Evolutionary conservation across 2,888 invertebrate species (phyloP).

Genomic region (Mythimna loreyi): DNA sequence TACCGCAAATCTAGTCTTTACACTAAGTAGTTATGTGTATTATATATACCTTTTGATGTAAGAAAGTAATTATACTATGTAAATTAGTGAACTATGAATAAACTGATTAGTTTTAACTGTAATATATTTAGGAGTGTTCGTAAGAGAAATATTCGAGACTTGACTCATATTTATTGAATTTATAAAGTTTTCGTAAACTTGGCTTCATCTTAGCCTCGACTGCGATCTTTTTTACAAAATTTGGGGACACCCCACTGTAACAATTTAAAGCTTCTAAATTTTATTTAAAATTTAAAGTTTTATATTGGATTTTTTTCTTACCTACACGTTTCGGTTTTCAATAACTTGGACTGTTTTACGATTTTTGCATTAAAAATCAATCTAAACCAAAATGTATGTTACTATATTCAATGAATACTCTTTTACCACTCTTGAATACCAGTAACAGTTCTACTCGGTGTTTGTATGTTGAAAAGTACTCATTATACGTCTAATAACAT

Average conservation of each 20-base stretch:
- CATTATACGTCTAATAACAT: conserved; percentile 15
- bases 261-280: conserved; percentile 19
- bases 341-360: not conserved
- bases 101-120: conserved; percentile 60
- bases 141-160: conserved; percentile 56
- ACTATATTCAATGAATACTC: conserved; percentile 31
- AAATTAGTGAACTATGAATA: conserved; percentile 49
- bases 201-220: conserved; percentile 43
- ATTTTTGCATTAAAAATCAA: conserved; percentile 1
- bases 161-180: conserved; percentile 57
- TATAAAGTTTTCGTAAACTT: conserved; percentile 53
- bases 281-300: not conserved
- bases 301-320: conserved; percentile 2
- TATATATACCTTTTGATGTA: conserved; percentile 35
- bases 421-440: conserved; percentile 42
- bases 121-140: conserved; percentile 44
- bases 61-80: conserved; percentile 24
- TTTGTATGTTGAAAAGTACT: conserved; percentile 1
- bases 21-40: not conserved
- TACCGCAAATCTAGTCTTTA: conserved; percentile 37
- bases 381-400: not conserved
- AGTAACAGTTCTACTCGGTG: not conserved
- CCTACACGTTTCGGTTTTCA: not conserved
- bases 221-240: conserved; percentile 60
- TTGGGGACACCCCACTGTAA: conserved; percentile 46